Evolutionary conservation across 2,797 vertebrate species (phyloP).

Genomic region (Melanotaenia parkinsoni): DNA sequence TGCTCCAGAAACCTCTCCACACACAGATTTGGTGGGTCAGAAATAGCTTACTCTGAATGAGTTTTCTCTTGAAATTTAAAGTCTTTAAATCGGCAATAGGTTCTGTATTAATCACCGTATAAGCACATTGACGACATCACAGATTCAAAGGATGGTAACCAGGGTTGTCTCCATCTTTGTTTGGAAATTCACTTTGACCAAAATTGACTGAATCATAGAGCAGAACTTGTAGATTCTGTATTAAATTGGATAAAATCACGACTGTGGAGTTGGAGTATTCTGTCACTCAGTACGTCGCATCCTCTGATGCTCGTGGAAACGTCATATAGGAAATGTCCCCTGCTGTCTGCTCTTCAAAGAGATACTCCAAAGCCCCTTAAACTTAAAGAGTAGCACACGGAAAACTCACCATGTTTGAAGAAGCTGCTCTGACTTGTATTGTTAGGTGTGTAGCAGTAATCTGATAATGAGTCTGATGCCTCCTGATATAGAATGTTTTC

Average conservation of each 20-base stretch:
- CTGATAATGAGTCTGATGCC: conserved; percentile 30
- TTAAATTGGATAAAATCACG: conserved; percentile 13
- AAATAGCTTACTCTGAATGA: neutral
- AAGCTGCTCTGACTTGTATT: conserved; percentile 8
- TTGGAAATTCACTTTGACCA: neutral
- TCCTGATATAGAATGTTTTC: conserved; percentile 23
- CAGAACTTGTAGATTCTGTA: neutral
- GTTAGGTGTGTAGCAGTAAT: conserved; percentile 1
- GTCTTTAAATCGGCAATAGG: too few relatives aligned
- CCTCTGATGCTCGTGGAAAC: conserved; percentile 28
- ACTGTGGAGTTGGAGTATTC: conserved; percentile 4
- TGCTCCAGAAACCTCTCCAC: neutral
- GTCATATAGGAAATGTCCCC: conserved; percentile 7
- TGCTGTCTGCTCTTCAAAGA: conserved; percentile 12
- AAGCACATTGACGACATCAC: too few relatives aligned
- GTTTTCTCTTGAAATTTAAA: neutral
- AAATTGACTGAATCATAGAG: conserved; percentile 19
- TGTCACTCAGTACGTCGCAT: conserved; percentile 30
- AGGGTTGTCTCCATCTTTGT: neutral
- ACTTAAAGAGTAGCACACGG: neutral
- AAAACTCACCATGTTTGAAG: conserved; percentile 12
- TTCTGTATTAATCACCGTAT: too few relatives aligned
- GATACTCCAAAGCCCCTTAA: conserved; percentile 20
- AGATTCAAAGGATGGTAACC: neutral
- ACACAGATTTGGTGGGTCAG: neutral